phyloP scores from a whole-genome alignment of 2,888 invertebrate species.

The Conistra vaccinii region DNA sequence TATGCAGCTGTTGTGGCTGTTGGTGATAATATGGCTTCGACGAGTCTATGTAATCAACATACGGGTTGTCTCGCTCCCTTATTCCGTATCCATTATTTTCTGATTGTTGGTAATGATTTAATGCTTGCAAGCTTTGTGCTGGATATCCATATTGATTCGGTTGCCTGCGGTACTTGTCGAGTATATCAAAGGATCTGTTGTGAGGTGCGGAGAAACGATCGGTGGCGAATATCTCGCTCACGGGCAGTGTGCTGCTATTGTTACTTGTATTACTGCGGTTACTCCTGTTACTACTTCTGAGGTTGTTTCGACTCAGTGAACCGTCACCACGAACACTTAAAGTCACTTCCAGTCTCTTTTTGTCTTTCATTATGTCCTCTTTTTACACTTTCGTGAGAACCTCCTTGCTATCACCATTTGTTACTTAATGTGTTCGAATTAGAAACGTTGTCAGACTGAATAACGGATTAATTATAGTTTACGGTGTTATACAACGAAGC shows the following conservation, averaged over 20 bases:
- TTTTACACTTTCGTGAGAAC: constrained; percentile 66
- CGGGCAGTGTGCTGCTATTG: constrained; percentile 80
- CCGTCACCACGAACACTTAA: constrained; percentile 88
- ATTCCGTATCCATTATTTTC: constrained; percentile 70
- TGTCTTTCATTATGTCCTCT: constrained; percentile 84
- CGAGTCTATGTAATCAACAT: constrained; percentile 78
- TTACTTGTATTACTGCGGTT: constrained; percentile 83
- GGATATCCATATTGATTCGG: constrained; percentile 83
- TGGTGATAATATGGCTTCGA: constrained; percentile 68
- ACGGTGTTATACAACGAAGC: constrained; percentile 74
- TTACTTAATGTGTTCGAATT: constrained; percentile 70
- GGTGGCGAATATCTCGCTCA: constrained; percentile 86
- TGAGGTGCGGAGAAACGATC: constrained; percentile 85
- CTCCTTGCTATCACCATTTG: constrained; percentile 66
- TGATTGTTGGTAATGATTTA: constrained; percentile 81
- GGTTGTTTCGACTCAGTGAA: constrained; percentile 83
- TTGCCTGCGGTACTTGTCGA: constrained; percentile 83
- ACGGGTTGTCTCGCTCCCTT: constrained; percentile 77
- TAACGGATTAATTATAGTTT: constrained; percentile 77
- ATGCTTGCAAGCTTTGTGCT: constrained; percentile 84
- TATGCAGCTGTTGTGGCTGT: constrained; percentile 64
- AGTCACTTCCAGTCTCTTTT: constrained; percentile 85
- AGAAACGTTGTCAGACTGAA: constrained; percentile 71
- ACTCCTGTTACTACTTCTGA: constrained; percentile 85
- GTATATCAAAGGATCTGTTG: constrained; percentile 83